Conservation (phyloP, 1,140 invertebrate species). For the Drosophila nikananu region DNA sequence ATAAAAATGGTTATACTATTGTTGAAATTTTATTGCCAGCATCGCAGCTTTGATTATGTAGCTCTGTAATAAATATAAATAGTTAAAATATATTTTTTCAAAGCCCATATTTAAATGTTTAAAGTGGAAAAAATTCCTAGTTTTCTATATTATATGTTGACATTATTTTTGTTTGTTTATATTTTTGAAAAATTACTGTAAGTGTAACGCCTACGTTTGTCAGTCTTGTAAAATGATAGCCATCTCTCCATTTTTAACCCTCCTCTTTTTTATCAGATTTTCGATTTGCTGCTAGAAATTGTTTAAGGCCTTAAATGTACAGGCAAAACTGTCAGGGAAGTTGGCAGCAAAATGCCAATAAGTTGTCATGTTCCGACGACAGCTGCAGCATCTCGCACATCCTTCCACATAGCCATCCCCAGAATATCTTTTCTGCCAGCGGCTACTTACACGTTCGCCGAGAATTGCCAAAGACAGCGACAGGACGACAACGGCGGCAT, state of each 20-base stretch:
- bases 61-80: no score
- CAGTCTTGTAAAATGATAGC: conserved; percentile 29
- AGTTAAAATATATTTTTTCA: no score
- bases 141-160: no score
- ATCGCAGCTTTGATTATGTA: no score
- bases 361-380: conserved; percentile 58
- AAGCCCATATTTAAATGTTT: no score
- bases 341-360: conserved; percentile 57
- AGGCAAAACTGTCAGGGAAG: conserved; percentile 21
- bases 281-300: conserved; percentile 51
- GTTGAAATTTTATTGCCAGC: no score
- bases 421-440: conserved; percentile 24
- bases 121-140: no score
- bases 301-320: conserved; percentile 36
- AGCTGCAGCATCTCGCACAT: conserved; percentile 53
- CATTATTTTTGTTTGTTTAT: neutral
- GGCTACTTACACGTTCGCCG: conserved; percentile 45
- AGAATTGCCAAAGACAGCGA: conserved; percentile 33
- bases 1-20: no score
- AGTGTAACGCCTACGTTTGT: conserved; percentile 7
- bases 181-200: neutral
- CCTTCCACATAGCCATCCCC: conserved; percentile 15
- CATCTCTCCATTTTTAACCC: neutral
- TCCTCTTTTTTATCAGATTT: conserved; percentile 42
- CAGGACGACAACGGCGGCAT: neutral